Base-by-base conservation (phyloP, 2,113 vertebrate species). In the Hemicordylus capensis region DNA sequence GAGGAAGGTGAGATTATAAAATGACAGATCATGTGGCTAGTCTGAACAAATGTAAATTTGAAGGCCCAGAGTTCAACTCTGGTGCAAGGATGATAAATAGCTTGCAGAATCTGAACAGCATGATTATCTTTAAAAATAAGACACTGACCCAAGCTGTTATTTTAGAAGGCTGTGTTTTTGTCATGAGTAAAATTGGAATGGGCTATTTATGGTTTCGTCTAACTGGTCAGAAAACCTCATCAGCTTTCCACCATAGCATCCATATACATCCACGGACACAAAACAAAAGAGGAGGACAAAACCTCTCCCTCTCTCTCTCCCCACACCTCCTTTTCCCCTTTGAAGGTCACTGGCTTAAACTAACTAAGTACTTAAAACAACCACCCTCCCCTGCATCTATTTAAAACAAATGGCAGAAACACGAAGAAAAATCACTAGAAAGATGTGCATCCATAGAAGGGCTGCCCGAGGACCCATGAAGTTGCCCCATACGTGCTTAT, bases 371-470 rank as follows among this genome's bases (percentile, higher is more conserved):
- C 76, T 37, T 44, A 78, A 76, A 61, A 91, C 88, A 74, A 51
- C 56, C 15, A 28, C 28, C 63, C 0, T 9, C 6, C 0, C 0
- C 0, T 66, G 54, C 0, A 0, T 51, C 77, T 20, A 12, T 15
- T 74, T 20, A 15, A 39, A 51, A 3, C 28, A 76, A 67, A 88
- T 17, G 70, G 28, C 17, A 76, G 66, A 22, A 14, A 34, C 20
- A 48, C 39, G 20, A 48, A 51, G 8, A 81, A 83, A 66, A 54
- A 73, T 72, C 14, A 56, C 24, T 34, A 10, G 6, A 22, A 20
- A 31, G 3, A 79, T 64, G 64, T 0, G 0, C 1, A 73, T 0
- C 3, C 8, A 17, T 4, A 83, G 26, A 81, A 84, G 72, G 37
- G 42, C 20, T 79, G 15, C 64, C 31, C 26, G 22, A 70, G 54